Conservation (phyloP, 2,797 vertebrate species). For the Eidolon dupreanum region DNA sequence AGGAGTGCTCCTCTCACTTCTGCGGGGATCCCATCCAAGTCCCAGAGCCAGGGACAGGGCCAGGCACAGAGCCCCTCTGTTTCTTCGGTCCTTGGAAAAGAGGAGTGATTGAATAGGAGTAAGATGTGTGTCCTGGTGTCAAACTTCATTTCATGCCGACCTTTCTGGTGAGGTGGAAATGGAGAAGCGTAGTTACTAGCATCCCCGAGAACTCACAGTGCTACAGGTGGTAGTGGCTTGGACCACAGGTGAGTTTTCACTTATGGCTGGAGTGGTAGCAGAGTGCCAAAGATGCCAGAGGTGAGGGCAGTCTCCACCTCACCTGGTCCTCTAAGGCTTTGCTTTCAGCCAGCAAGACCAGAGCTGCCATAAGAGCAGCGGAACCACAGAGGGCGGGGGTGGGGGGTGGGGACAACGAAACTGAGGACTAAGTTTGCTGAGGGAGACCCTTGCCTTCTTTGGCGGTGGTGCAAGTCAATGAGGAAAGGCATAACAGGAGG, state of each 20-base stretch:
- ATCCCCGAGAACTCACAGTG: not conserved
- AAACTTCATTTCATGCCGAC: not conserved
- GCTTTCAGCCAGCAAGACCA: not conserved
- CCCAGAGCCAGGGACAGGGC: not conserved
- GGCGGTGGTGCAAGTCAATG: not conserved
- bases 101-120: not conserved
- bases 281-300: not conserved
- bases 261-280: rapidly evolving
- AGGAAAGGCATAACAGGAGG: not conserved
- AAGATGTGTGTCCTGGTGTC: not conserved
- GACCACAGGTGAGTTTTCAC: not conserved
- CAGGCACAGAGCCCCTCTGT: too few species aligned
- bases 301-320: rapidly evolving
- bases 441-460: not conserved
- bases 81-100: not conserved
- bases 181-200: not conserved
- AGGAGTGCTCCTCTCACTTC: not conserved
- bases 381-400: rapidly evolving
- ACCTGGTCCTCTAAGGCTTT: not conserved
- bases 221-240: rapidly evolving
- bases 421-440: not conserved
- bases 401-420: too few species aligned
- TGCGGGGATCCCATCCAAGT: rapidly evolving
- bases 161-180: not conserved
- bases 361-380: not conserved